Base-by-base conservation (phyloP, 2,797 vertebrate genomes). In the Paguma larvata region DNA sequence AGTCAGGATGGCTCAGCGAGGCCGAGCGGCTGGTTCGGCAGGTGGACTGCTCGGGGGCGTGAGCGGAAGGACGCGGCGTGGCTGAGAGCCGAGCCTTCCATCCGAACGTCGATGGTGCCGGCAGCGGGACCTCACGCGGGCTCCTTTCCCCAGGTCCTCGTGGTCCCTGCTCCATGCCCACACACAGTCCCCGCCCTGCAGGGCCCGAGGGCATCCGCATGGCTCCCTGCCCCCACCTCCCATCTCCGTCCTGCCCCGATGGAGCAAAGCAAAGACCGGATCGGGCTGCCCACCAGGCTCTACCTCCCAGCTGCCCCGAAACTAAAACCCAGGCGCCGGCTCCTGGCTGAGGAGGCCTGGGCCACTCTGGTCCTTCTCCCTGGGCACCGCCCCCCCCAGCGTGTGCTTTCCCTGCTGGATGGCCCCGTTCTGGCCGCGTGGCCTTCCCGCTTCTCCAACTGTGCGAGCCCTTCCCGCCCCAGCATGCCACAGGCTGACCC, bases 41-140 rank as follows among this genome's bases (percentile, higher is more conserved):
- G 72, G 18, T 2, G 10, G 79, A 0, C 0, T 1, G 15, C 18
- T 1, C 0, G 0, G 8, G 67, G 51, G 2, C 15, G 6, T 0
- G 12, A 12, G 41, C 3, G 13, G 2, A 3, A 7, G 27, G 65
- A 44, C 3, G 23, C 3, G 3, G 1, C 0, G 10, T 3, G 2
- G 15, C 11, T 0, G 5, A 30, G 14, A 0, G 13, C 16, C 2
- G 6, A 4, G 56, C 5, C 23, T 15, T 30, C 18, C 38, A 4
- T 27, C 38, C 2, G 70, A 13, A 25, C 3, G 21, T 7, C 1
- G 44, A 14, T 0, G 3, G 38, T 2, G 18, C 11, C 0, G 16
- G 16, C 13, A 0, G 21, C 18, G 0, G 4, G 3, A 21, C 6
- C 56, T 6, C 1, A 0, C 0, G 0, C 11, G n/a, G 38, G 19